phyloP scores from a whole-genome alignment of 37 sponge, comb jelly and placozoan genomes.

The Halisarca cf. caerulea region DNA sequence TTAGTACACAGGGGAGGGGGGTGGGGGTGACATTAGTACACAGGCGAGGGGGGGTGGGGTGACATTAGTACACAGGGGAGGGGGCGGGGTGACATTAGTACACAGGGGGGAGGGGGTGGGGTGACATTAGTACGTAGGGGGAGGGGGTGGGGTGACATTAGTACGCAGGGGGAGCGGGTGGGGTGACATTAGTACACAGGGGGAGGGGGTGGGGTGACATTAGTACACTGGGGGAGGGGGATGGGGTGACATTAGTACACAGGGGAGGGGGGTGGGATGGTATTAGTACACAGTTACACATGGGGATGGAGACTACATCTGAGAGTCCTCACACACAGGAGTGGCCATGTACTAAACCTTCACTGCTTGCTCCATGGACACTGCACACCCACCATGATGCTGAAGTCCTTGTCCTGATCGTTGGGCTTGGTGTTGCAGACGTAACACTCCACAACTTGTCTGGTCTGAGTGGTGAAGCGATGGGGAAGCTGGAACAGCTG shows the following conservation, averaged over 20 bases:
- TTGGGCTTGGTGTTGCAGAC: conserved; percentile 60
- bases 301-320: too few relatives aligned
- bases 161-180: neutral
- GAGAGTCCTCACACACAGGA: too few relatives aligned
- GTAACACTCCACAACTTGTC: conserved; percentile 66
- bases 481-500: conserved; percentile 63
- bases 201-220: too few relatives aligned
- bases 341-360: too few relatives aligned
- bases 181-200: too few relatives aligned
- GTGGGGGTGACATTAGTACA: neutral
- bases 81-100: neutral
- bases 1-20: neutral
- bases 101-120: neutral
- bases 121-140: neutral
- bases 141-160: neutral
- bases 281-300: too few relatives aligned
- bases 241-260: too few relatives aligned
- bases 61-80: neutral
- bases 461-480: conserved; percentile 31
- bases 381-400: too few relatives aligned
- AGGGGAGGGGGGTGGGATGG: too few relatives aligned
- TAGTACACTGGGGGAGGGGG: too few relatives aligned
- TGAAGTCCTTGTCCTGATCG: conserved; percentile 65
- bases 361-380: too few relatives aligned
- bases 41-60: neutral